Conservation (phyloP, 2,113 vertebrate species). For the Gnathonemus longibarbis region DNA sequence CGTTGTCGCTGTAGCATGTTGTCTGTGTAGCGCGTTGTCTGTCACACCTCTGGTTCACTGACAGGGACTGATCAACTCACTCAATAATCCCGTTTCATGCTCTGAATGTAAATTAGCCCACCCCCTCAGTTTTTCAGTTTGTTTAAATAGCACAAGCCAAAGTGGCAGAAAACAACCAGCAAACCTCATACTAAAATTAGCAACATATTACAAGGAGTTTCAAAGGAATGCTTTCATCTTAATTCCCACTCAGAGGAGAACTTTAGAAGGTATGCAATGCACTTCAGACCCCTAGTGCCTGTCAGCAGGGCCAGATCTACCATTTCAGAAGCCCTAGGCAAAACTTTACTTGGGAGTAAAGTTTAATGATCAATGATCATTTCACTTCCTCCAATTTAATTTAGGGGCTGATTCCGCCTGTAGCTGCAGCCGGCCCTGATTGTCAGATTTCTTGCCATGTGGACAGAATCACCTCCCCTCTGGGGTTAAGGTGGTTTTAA, state of each 20-base stretch:
- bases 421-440: background rate
- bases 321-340: background rate
- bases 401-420: background rate
- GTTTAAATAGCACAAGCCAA: background rate
- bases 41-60: conserved; percentile 13
- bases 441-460: background rate
- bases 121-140: background rate
- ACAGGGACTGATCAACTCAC: background rate
- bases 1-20: background rate
- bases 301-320: background rate
- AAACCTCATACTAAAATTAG: background rate
- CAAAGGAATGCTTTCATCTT: background rate
- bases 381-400: background rate
- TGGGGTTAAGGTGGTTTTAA: background rate
- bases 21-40: conserved; percentile 21
- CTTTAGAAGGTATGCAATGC: background rate
- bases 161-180: background rate
- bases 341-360: background rate
- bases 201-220: background rate
- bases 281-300: background rate
- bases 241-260: background rate
- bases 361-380: too few relatives aligned
- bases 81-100: conserved; percentile 20
- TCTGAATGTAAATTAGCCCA: conserved; percentile 10
- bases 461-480: background rate